phyloP scores from a whole-genome alignment of 1,140 invertebrate genomes.

The Zaprionus camerounensis region DNA sequence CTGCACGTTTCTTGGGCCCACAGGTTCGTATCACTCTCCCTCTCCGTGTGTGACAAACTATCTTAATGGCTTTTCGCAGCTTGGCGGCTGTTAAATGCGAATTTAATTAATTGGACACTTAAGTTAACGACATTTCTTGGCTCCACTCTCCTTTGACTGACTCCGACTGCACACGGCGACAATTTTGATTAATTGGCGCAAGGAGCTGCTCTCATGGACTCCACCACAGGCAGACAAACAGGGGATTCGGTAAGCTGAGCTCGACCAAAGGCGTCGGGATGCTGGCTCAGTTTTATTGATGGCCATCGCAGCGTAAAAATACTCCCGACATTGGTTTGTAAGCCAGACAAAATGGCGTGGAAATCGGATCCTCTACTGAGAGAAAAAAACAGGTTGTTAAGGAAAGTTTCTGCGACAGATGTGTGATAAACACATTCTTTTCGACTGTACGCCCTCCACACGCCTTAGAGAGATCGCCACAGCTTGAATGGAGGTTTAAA shows the following conservation, averaged over 20 bases:
- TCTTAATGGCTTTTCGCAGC: constrained; percentile 84
- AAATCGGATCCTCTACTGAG: neutral
- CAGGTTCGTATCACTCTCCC: neutral
- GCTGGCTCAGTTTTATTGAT: constrained; percentile 41
- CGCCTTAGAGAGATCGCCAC: no score
- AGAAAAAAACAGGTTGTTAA: neutral
- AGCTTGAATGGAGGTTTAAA: no score
- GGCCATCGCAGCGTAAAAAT: constrained; percentile 1
- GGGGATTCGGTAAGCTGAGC: constrained; percentile 37
- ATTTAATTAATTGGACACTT: constrained; percentile 85
- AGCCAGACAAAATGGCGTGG: constrained; percentile 30
- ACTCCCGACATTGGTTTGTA: constrained; percentile 13
- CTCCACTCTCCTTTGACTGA: constrained; percentile 46
- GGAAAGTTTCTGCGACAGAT: neutral
- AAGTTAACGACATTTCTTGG: constrained; percentile 84
- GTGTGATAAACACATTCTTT: neutral
- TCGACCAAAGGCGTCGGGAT: constrained; percentile 55
- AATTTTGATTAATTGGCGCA: constrained; percentile 83
- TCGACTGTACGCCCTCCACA: neutral
- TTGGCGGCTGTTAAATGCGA: constrained; percentile 84
- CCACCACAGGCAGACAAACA: constrained; percentile 49
- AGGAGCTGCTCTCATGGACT: constrained; percentile 39
- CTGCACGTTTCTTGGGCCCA: neutral
- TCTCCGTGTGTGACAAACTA: constrained; percentile 78
- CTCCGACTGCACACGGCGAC: constrained; percentile 78